A percentile compares a stretch with the other conserved stretches of the same genome.
Conservation (phyloP, 2,113 vertebrate genomes). For the Lethenteron camtschaticum region DNA sequence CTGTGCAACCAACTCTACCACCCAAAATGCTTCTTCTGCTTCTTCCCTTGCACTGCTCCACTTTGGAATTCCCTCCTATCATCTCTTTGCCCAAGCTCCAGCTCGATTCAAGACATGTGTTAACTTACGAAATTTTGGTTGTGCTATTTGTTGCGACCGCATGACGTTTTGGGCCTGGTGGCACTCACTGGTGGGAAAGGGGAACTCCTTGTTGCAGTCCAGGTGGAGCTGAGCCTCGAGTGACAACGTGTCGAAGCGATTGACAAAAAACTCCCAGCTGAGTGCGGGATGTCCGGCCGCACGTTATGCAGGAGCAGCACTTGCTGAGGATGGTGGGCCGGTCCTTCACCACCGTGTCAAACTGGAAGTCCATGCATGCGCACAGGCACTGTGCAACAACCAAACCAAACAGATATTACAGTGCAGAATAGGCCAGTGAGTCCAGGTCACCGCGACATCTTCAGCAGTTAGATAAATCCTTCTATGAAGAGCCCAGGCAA, state of each 20-base stretch:
- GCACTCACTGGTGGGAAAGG: constrained; percentile 80
- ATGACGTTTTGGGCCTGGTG: background rate
- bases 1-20: no score
- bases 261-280: constrained; percentile 98
- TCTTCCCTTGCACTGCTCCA: no score
- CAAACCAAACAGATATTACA: constrained; percentile 4
- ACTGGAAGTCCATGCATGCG: constrained; percentile 94
- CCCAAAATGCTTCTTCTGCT: no score
- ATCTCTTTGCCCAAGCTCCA: no score
- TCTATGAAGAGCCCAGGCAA: no score
- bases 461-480: no score
- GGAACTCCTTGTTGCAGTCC: constrained; percentile 98
- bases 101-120: no score
- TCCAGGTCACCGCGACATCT: no score
- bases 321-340: constrained; percentile 87
- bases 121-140: no score
- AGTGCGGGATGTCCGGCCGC: constrained; percentile 75
- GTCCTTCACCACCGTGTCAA: constrained; percentile 88
- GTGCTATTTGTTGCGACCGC: no score
- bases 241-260: constrained; percentile 90
- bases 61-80: no score
- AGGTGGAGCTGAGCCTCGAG: constrained; percentile 92
- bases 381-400: constrained; percentile 46
- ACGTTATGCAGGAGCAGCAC: constrained; percentile 77
- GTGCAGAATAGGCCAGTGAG: no score